phyloP scores from a whole-genome alignment of 2,113 vertebrate species.

The Microtus pennsylvanicus region DNA sequence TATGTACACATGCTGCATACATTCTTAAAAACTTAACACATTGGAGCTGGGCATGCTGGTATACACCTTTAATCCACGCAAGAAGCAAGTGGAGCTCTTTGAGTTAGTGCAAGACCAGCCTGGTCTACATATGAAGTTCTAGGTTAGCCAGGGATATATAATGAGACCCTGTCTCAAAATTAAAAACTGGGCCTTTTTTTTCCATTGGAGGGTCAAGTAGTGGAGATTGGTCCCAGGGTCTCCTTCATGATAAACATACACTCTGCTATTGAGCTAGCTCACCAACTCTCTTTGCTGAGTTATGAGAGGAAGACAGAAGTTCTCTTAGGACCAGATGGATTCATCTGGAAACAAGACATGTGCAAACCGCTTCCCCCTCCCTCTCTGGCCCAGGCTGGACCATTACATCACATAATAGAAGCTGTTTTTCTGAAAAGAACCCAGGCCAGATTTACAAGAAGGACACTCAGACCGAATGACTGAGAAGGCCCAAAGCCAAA shows the following conservation, averaged over 20 bases:
- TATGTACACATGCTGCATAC: neutral
- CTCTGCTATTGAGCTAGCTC: neutral
- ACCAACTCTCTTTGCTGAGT: neutral
- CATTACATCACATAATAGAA: constrained; percentile 63
- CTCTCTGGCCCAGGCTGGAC: constrained; percentile 21
- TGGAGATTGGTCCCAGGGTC: neutral
- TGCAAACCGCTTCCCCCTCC: neutral
- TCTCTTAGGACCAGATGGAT: neutral
- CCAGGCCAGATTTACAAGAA: constrained; percentile 63
- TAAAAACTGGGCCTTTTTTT: neutral
- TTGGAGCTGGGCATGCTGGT: neutral
- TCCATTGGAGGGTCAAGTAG: neutral
- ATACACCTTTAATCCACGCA: neutral
- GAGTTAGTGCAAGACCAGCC: neutral
- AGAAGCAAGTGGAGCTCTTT: neutral
- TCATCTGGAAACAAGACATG: constrained; percentile 15
- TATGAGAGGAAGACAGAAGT: constrained; percentile 27
- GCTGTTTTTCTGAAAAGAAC: constrained; percentile 75
- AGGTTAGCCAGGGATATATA: neutral
- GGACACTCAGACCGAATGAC: constrained; percentile 44
- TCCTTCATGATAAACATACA: no score
- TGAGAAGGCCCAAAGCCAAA: constrained; percentile 54
- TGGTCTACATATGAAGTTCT: neutral
- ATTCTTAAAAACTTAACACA: neutral
- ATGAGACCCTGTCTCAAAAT: neutral